Evolutionary conservation across 1,140 invertebrate genomes (phyloP).

Genomic region (Araneus ventricosus): DNA sequence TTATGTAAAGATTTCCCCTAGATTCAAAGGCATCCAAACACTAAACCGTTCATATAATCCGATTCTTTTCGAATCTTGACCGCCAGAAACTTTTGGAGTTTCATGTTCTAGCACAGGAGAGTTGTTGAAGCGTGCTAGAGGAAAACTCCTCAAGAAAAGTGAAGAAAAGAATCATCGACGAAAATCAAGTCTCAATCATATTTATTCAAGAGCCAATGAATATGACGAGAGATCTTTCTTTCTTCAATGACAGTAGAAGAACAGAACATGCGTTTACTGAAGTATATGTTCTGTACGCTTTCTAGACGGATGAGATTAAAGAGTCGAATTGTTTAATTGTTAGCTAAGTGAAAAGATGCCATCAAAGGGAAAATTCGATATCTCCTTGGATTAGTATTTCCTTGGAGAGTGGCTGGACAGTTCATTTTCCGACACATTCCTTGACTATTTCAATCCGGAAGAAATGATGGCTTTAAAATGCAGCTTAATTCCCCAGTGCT

Average conservation of each 20-base stretch:
- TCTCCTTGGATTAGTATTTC: neutral
- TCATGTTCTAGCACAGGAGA: neutral
- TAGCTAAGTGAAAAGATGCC: neutral
- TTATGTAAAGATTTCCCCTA: neutral
- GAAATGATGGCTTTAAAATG: neutral
- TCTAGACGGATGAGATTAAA: neutral
- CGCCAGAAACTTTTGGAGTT: too few relatives aligned
- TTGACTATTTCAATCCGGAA: neutral
- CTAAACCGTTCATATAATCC: neutral
- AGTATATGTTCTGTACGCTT: neutral
- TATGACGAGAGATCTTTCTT: neutral
- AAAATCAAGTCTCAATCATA: neutral
- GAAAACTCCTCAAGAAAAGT: neutral
- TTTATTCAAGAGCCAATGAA: conserved; percentile 3
- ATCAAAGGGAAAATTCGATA: neutral
- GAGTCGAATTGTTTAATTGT: neutral
- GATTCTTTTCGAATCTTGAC: neutral
- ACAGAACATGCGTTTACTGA: neutral
- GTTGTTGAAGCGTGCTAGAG: neutral
- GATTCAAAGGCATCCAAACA: neutral
- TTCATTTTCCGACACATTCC: neutral
- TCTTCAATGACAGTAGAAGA: neutral
- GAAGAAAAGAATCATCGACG: neutral
- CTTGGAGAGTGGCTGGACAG: neutral
- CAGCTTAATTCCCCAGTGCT: neutral